phyloP scores from a whole-genome alignment of 1,140 invertebrate genomes.

The Potamilus streckersoni region DNA sequence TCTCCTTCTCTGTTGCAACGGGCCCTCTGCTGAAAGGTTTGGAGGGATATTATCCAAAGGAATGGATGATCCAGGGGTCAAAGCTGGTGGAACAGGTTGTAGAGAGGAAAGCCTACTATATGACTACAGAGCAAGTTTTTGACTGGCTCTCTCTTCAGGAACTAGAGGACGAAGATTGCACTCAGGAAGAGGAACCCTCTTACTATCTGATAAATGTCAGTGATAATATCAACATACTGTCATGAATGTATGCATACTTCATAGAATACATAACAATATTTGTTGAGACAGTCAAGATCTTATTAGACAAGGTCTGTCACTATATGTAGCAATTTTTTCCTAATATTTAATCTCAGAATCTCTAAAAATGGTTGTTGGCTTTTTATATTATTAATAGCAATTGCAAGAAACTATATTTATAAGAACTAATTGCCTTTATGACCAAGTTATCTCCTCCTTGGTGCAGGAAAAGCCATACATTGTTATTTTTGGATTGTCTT shows the following conservation, averaged over 20 bases:
- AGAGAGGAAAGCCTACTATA: slow-evolving; percentile 32
- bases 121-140: slow-evolving; percentile 42
- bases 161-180: not conserved
- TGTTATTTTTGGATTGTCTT: no score
- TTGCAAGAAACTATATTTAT: no score
- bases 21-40: slow-evolving; percentile 30
- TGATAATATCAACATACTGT: slow-evolving; percentile 22
- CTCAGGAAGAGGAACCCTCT: slow-evolving; percentile 12
- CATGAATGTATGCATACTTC: not conserved
- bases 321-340: no score
- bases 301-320: no score
- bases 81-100: slow-evolving; percentile 23
- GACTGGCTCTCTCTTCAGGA: slow-evolving; percentile 16
- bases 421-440: no score
- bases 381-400: no score
- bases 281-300: no score
- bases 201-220: slow-evolving; percentile 23
- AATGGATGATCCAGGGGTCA: slow-evolving; percentile 36
- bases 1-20: slow-evolving; percentile 46
- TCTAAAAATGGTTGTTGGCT: no score
- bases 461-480: no score
- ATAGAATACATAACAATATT: no score
- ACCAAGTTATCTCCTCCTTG: no score
- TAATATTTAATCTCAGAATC: no score
- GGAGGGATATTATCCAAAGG: slow-evolving; percentile 33